Base-by-base conservation (phyloP, 1,140 invertebrate genomes). In the Adoxophyes honmai region DNA sequence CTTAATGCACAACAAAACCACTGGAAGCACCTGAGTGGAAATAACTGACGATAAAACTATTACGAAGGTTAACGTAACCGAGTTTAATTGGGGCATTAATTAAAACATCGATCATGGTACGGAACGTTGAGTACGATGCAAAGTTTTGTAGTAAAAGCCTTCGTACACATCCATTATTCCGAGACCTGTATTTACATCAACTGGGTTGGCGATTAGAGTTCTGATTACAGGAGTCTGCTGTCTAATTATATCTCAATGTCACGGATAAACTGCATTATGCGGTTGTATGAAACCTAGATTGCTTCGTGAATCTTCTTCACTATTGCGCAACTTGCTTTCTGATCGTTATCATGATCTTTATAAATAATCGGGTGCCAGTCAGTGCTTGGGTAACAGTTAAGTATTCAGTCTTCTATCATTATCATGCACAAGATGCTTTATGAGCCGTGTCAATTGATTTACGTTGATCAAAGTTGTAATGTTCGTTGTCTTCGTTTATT, bases 61-160 rank as follows among this genome's bases (percentile, higher is more conserved):
- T n/a, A 28, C 42, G 42, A 48, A 48, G 42, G 42, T 21, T 48
- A 48, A 28, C 42, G 42, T 48, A 48, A 48, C 18, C 11, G 21
- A 14, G 16, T 15, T 11, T 33, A 48, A 48, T 48, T 48, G 21
- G 42, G 18, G 42, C 42, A 13, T 48, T 48, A 16, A 28, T 48
- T 48, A 48, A 48, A 33, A 33, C 42, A 18, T 33, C n/a, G 18
- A 48, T 33, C 42, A 48, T 28, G 21, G 21, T 28, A 28, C 21
- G 21, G 21, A 28, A 28, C 21, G 21, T 6, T 28, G 21, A 28
- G 21, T 28, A 28, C 21, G 21, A n/a, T n/a, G n/a, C 6, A 28
- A 28, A 28, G 21, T 28, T 28, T 28, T 28, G 21, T 28, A 6
- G 21, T 28, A 28, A 28, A 28, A 28, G 21, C 21, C 21, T 28